Evolutionary conservation across 2,888 invertebrate species (phyloP), one percentile per base, ranked within the genome.

Genomic region (Neoitamus cyanurus): DNA sequence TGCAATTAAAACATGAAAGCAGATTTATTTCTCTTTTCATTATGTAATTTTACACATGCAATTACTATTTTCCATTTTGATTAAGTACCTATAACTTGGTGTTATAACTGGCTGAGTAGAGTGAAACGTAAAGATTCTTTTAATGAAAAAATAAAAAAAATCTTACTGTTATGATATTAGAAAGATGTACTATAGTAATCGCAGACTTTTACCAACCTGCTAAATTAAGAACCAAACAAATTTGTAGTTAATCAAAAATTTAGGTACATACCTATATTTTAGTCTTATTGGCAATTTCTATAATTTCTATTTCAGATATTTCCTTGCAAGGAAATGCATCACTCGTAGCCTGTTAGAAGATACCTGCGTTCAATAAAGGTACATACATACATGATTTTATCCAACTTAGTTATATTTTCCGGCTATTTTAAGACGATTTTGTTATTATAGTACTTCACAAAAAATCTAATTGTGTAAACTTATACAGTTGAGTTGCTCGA

Each of bases 311-410:
- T 72, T 30, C 34, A 34, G 72, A 31, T 72, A 15, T 72, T 58
- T 58, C 58, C 58, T 58, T 20, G 48, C 48, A 48, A 48, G 58
- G 58, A 58, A 58, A 58, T 58, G 25, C 58, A 58, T 58, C 58
- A 58, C 20, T 48, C 48, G 75, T 77, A 77, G 75, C 42, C 75
- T 30, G 42, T 28, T 46, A 36, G 46, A 37, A 77, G 77, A 46
- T 70, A n/a, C 13, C 28, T 37, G 46, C 77, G 77, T 46, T 77
- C 25, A 77, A 77, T 77, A 77, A 58, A 77, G 77, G 77, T 77
- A 77, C 46, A 77, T 77, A 77, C 46, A 77, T 77, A 77, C 42
- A 77, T 77, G 77, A 77, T 77, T 77, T 77, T 77, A 77, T 77
- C 42, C 42, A 37, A 77, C 13, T 46, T 77, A 77, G 46, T 77